A percentile compares a stretch with the other conserved stretches of the same genome.
Conservation (phyloP, 2,797 vertebrate genomes). For the Buphagus erythrorhynchus region DNA sequence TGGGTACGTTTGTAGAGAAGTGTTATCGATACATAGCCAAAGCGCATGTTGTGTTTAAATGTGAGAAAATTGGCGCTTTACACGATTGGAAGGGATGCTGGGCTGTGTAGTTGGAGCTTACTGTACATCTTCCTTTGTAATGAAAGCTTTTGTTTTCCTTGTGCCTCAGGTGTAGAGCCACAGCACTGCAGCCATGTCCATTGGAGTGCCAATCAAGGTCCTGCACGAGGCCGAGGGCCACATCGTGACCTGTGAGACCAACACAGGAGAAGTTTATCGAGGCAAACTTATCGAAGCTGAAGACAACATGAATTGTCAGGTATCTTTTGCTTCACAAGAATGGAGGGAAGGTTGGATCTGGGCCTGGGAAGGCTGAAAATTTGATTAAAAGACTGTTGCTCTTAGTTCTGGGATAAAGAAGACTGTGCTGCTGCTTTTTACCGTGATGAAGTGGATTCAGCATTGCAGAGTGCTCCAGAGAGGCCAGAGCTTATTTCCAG, state of each 20-base stretch:
- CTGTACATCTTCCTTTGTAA: fast-evolving
- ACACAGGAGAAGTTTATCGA: constrained; percentile 94
- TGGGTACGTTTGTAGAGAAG: fast-evolving
- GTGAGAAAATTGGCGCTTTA: fast-evolving
- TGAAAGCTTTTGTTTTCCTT: too few relatives aligned
- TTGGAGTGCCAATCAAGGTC: constrained; percentile 97
- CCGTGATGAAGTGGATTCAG: fast-evolving
- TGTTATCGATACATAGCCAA: fast-evolving
- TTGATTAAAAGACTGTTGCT: fast-evolving
- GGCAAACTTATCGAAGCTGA: constrained; percentile 97
- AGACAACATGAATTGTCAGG: constrained; percentile 99
- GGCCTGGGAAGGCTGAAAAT: too few relatives aligned
- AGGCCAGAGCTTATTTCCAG: background rate
- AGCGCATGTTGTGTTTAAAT: fast-evolving
- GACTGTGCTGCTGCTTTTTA: background rate
- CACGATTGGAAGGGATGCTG: fast-evolving
- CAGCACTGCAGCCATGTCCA: constrained; percentile 85
- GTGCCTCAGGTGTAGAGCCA: background rate
- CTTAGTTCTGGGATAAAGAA: background rate
- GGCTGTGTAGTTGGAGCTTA: background rate
- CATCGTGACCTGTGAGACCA: constrained; percentile 98
- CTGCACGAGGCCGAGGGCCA: constrained; percentile 97
- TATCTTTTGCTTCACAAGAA: background rate
- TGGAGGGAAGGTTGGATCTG: fast-evolving
- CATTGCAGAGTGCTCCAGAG: background rate